phyloP scores from a whole-genome alignment of 2,113 vertebrate species.

The Ammospiza nelsoni region DNA sequence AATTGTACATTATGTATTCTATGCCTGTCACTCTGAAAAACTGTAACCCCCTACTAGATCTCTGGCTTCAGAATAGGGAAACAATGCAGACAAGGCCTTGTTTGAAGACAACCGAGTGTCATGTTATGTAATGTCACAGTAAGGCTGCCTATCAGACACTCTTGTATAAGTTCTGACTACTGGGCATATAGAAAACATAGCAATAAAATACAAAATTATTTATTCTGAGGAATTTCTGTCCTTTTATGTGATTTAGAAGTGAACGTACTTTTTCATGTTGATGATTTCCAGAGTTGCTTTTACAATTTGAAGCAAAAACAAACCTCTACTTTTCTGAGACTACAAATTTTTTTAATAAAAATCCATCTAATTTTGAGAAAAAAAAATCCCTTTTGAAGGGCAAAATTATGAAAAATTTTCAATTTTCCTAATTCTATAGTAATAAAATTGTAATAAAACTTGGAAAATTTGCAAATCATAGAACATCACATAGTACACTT shows the following conservation, averaged over 20 bases:
- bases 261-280: fast-evolving
- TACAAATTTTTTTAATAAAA: not conserved
- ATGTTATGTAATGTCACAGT: not conserved
- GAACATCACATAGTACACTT: not conserved
- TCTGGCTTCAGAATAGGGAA: not conserved
- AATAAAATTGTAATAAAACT: not conserved
- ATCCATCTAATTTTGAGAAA: not conserved
- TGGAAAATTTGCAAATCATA: not conserved
- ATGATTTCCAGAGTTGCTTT: not conserved
- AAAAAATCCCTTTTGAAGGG: fast-evolving
- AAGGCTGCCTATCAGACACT: not conserved
- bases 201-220: not conserved
- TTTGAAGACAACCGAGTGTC: not conserved
- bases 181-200: not conserved
- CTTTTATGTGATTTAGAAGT: not conserved
- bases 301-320: not conserved
- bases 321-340: not conserved
- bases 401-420: not conserved
- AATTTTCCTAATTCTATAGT: not conserved
- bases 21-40: not conserved
- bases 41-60: not conserved
- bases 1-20: conserved; percentile 2
- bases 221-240: not conserved
- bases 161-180: not conserved
- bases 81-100: not conserved